Conservation (phyloP, 2,888 invertebrate species). For the Cacoxenus indagator region DNA sequence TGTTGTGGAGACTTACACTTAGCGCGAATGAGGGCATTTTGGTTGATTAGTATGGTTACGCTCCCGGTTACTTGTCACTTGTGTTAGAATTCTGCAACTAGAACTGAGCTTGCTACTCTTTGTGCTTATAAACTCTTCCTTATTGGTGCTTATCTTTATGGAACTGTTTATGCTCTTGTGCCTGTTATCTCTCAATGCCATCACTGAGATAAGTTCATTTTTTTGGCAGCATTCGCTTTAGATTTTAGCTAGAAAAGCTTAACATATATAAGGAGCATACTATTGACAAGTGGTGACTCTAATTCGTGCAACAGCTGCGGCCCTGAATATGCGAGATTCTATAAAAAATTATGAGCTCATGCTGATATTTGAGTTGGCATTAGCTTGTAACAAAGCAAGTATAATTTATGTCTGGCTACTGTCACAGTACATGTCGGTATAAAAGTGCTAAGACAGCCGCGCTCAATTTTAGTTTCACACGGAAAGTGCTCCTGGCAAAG, state of each 20-base stretch:
- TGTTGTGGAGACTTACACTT: neutral
- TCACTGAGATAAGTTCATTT: neutral
- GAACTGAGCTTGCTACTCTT: neutral
- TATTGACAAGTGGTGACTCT: neutral
- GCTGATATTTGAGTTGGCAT: neutral
- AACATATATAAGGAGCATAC: neutral
- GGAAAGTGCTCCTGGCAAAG: neutral
- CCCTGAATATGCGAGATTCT: neutral
- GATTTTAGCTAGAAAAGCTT: neutral
- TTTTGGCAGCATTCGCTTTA: neutral
- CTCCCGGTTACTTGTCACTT: neutral
- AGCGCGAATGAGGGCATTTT: neutral
- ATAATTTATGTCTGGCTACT: neutral
- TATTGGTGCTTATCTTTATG: neutral
- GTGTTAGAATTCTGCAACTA: neutral
- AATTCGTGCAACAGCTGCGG: neutral
- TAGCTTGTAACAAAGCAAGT: neutral
- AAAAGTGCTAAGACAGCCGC: neutral
- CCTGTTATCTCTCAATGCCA: constrained; percentile 1
- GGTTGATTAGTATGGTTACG: neutral
- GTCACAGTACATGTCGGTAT: neutral
- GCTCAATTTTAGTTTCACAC: neutral
- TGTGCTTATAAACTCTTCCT: neutral
- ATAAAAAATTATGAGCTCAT: neutral
- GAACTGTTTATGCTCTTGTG: neutral